Evolutionary conservation across 2,113 vertebrate genomes (phyloP).

Genomic region (Lanius ludovicianus): DNA sequence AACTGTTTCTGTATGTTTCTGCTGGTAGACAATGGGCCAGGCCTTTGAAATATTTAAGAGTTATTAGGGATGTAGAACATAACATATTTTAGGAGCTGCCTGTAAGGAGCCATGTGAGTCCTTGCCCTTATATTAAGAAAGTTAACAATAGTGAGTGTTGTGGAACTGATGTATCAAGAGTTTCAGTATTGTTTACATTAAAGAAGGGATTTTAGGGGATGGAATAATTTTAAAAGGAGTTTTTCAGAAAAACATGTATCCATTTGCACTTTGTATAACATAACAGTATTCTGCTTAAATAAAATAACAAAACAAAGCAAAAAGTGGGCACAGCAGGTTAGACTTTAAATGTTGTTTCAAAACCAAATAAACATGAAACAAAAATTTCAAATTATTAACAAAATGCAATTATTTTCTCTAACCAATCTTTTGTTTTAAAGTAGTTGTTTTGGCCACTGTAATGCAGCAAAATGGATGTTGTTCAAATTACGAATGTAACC

Average conservation of each 20-base stretch:
- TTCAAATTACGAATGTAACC: slow-evolving; percentile 31
- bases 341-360: not conserved
- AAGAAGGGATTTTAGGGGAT: not conserved
- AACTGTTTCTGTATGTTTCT: not conserved
- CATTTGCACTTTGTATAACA: not conserved
- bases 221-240: not conserved
- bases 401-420: slow-evolving; percentile 5
- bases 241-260: not conserved
- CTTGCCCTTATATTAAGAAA: not conserved
- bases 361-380: not conserved
- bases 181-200: not conserved
- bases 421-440: not conserved
- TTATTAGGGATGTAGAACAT: not conserved
- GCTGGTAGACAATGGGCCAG: not conserved
- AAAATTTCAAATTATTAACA: not conserved
- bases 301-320: not conserved
- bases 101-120: not conserved
- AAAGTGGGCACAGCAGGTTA: not conserved
- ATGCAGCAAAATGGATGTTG: slow-evolving; percentile 35
- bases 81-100: not conserved
- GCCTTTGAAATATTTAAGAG: not conserved
- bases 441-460: not conserved
- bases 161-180: not conserved
- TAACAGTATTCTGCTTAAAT: not conserved
- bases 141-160: not conserved